phyloP scores from a whole-genome alignment of 1,140 invertebrate genomes.

The Sarcophaga peregrina region DNA sequence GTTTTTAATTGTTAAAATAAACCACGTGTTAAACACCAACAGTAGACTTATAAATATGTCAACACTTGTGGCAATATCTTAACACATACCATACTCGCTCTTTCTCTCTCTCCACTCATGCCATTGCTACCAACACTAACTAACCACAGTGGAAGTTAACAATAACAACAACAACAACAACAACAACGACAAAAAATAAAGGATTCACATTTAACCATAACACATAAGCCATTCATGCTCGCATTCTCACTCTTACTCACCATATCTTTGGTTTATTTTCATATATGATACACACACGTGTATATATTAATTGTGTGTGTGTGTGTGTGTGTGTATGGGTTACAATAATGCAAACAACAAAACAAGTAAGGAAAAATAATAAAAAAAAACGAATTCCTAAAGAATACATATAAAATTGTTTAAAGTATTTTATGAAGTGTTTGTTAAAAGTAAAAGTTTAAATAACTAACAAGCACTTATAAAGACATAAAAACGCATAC shows the following conservation, averaged over 20 bases:
- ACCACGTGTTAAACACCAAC: constrained; percentile 26
- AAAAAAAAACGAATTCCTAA: background rate
- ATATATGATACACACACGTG: background rate
- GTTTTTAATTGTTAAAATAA: constrained; percentile 5
- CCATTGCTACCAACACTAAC: background rate
- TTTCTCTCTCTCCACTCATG: background rate
- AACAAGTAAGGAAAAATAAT: no score
- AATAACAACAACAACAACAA: background rate
- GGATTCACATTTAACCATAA: background rate
- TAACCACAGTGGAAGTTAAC: background rate
- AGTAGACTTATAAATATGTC: constrained; percentile 5
- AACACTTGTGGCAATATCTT: constrained; percentile 24
- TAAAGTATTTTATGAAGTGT: constrained; percentile 24
- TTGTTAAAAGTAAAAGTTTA: constrained; percentile 22
- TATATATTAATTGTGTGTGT: background rate
- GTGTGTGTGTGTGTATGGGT: background rate
- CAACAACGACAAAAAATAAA: background rate
- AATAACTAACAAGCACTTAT: constrained; percentile 27
- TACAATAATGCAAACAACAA: no score
- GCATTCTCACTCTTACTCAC: no score
- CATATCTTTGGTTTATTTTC: no score
- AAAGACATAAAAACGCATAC: background rate
- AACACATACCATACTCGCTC: background rate
- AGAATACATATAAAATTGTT: background rate
- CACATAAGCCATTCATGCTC: background rate